These are phyloP conservation scores for Ornithoptera priamus DNA, from an alignment of 2,888 invertebrate species.

Conservation along the genomic window DNA sequence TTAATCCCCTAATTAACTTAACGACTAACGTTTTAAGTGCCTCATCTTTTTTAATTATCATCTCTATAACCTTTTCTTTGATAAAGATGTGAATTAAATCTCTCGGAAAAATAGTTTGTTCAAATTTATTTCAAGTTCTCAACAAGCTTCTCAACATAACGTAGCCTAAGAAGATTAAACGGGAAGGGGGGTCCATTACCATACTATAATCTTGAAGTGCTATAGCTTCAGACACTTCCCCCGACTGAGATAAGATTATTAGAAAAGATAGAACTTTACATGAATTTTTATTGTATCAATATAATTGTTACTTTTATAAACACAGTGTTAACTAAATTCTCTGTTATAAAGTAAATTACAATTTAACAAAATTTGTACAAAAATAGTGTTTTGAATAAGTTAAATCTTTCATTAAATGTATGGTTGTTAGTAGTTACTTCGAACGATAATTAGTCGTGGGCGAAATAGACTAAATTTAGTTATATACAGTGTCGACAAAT, in stretches of 20 bases:
- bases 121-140: background rate
- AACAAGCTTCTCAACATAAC: background rate
- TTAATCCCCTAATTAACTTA: background rate
- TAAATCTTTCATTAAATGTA: too few relatives aligned
- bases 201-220: background rate
- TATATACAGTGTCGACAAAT: too few relatives aligned
- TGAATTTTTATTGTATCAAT: background rate
- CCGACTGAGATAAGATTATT: constrained; percentile 1
- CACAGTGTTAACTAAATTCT: background rate
- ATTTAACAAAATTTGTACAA: too few relatives aligned
- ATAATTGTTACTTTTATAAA: background rate
- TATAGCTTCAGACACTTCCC: background rate
- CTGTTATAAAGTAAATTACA: too few relatives aligned
- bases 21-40: constrained; percentile 1
- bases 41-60: background rate
- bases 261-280: background rate
- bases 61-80: background rate
- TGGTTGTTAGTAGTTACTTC: too few relatives aligned
- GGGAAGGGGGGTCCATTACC: constrained; percentile 6
- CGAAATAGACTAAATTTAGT: too few relatives aligned
- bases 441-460: too few relatives aligned
- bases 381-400: too few relatives aligned
- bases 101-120: background rate
- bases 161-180: constrained; percentile 5
- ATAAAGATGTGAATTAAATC: background rate